phyloP scores from a whole-genome alignment of 53 echinoderm and acorn worm genomes.

The Hippasteria phrygiana region DNA sequence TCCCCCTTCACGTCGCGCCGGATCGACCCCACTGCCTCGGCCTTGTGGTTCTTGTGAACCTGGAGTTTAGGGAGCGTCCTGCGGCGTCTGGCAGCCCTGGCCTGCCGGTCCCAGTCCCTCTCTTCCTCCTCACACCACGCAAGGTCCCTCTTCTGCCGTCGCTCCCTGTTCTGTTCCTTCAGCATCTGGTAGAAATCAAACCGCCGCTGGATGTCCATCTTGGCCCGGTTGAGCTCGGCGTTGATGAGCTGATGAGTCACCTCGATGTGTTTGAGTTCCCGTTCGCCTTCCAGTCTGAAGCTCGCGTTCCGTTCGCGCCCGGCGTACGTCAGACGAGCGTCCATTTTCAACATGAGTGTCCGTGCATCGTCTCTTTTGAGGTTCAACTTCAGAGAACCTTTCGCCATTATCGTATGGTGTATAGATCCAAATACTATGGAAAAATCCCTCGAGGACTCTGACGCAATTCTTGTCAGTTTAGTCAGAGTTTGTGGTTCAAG shows the following conservation, averaged over 20 bases:
- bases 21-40: slow-evolving; percentile 73
- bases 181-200: slow-evolving; percentile 79
- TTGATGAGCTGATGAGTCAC: slow-evolving; percentile 72
- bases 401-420: background rate
- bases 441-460: no score
- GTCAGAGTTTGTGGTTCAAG: no score
- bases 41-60: slow-evolving; percentile 42
- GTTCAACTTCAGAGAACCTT: slow-evolving; percentile 59
- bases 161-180: slow-evolving; percentile 72
- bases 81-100: slow-evolving; percentile 14
- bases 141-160: slow-evolving; percentile 38
- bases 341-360: slow-evolving; percentile 92
- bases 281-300: slow-evolving; percentile 79
- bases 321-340: slow-evolving; percentile 83
- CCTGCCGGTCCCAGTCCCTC: slow-evolving; percentile 36
- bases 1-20: slow-evolving; percentile 62
- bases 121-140: slow-evolving; percentile 55
- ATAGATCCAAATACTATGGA: no score
- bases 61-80: slow-evolving; percentile 44
- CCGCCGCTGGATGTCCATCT: slow-evolving; percentile 74
- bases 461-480: no score
- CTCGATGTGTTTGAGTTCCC: slow-evolving; percentile 83
- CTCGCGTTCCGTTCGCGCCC: slow-evolving; percentile 82
- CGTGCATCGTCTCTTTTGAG: slow-evolving; percentile 90
- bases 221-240: slow-evolving; percentile 75